Base-by-base conservation (phyloP, 2,797 vertebrate species). In the Pseudocheirus occidentalis region DNA sequence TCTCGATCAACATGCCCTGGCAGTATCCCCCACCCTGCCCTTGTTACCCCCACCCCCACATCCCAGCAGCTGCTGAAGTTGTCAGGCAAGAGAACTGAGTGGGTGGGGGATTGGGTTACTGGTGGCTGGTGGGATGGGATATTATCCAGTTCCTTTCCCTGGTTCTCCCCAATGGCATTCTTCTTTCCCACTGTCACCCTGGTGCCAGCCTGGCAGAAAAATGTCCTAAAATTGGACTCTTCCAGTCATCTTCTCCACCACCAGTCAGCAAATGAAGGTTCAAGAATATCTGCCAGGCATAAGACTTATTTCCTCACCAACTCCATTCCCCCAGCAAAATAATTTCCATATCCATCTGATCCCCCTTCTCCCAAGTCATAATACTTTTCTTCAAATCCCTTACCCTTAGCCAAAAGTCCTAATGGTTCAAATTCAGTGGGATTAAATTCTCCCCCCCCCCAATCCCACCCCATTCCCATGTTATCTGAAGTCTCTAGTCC, bases 1-100 rank as follows among this genome's bases (percentile, higher is more conserved):
- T 94, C 97, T 98, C 96, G 93, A 93, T 94, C 97, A 97, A 97
- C 98, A 95, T 97, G 98, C 96, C 97, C 96, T 97, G 97, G 97
- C 98, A 98, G 95, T 92, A 92, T 95, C 95, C 92, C 98, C 96
- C 95, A 95, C 97, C 97, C 97, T 95, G 94, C 96, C 97, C 96
- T 96, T 95, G 87, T 93, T 29, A 28, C 40, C 89, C 66, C 34
- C 55, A n/a, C 21, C 59, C 87, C 91, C 54, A 53, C 5, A 89
- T 50, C 96, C 97, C 97, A 96, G 95, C 96, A 97, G 97, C 98
- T 96, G 96, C 95, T 73, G 92, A 94, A 95, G 97, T 58, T 96
- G 96, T 93, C 27, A 59, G 93, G 93, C 89, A 66, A 96, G 97
- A 96, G 95, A 93, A 66, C 57, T 13, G 0, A 66, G 92, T 96